Evolutionary conservation across 2,888 invertebrate species (phyloP), one percentile per base, ranked within the genome.

Genomic region (Ormyrus thymus): DNA sequence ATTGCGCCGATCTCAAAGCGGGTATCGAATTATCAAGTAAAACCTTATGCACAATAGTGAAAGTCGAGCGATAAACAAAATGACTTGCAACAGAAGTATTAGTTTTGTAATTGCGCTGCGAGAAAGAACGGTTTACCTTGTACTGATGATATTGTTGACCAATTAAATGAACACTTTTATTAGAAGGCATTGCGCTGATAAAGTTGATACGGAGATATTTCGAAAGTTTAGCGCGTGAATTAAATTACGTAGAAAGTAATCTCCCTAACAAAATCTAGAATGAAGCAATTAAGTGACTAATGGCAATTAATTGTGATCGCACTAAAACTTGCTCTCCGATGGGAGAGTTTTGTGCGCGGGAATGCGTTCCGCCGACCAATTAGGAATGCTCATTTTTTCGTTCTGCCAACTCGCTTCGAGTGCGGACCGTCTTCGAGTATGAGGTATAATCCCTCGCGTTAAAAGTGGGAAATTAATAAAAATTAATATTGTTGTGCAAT

Each of bases 21-120:
- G 29, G 29, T 29, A 43, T 46, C 48, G 45, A 43, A 65, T 58
- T 65, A 65, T 55, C 48, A 45, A 50, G 4, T 8, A 43, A 48
- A 11, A 13, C 46, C 13, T 70, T 15, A 58, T 45, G n/a, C 48
- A 73, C 73, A 73, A 73, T 73, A 65, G 65, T 73, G 65, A 73
- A 73, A 73, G 73, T 64, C 29, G 9, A 13, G 43, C 59, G 72
- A 73, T 64, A 73, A 73, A 55, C 51, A 61, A 64, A 73, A 55
- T 64, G 72, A 55, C 72, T 73, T 73, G 72, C 72, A 73, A 29
- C 8, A 13, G 56, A 65, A 46, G 50, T 56, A 73, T 73, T 73
- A 55, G 56, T 46, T 55, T 56, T 46, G 8, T 53, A 50, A 50
- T 61, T 65, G 64, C 50, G 15, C n/a, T 48, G 5, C 11, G 6